Percentiles rank a stretch among this genome's conserved stretches.
phyloP scores from a whole-genome alignment of 2,113 vertebrate species.

The Siniperca chuatsi region DNA sequence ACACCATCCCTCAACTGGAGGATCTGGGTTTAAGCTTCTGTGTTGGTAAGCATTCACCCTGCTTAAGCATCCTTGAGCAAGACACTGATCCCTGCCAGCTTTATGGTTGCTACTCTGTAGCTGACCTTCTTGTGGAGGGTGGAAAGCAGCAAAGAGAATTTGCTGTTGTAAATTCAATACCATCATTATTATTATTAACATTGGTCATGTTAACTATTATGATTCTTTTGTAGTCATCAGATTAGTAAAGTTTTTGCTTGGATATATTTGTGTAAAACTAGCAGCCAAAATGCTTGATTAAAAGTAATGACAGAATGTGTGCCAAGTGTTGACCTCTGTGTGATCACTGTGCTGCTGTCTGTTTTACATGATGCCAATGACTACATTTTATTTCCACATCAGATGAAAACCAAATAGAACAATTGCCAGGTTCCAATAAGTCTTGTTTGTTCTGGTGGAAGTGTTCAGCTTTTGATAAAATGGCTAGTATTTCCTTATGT shows the following conservation, averaged over 20 bases:
- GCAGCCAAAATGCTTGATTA: slow-evolving; percentile 35
- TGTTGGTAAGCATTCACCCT: slow-evolving; percentile 51
- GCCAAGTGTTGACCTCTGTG: slow-evolving; percentile 30
- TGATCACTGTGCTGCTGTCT: slow-evolving; percentile 21
- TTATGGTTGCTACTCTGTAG: slow-evolving; percentile 20
- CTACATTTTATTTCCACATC: slow-evolving; percentile 36
- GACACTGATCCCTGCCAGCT: slow-evolving; percentile 65
- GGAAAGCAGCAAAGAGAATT: not conserved
- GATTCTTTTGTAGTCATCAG: not conserved
- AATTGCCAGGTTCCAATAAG: not conserved
- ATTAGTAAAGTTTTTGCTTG: slow-evolving; percentile 10
- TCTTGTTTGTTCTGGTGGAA: not conserved
- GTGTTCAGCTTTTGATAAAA: slow-evolving; percentile 8
- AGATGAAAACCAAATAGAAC: slow-evolving; percentile 10
- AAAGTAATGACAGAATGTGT: slow-evolving; percentile 29
- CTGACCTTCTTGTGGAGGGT: slow-evolving; percentile 34
- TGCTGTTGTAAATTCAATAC: not conserved
- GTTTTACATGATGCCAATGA: slow-evolving; percentile 20
- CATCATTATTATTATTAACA: not conserved
- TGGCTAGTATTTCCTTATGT: not conserved
- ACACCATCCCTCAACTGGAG: slow-evolving; percentile 59
- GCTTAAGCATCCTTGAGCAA: slow-evolving; percentile 67
- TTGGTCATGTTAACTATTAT: not conserved
- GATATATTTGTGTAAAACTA: slow-evolving; percentile 14
- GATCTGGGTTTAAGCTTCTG: slow-evolving; percentile 63